phyloP scores from a whole-genome alignment of 2,888 invertebrate genomes.

The Pheosia tremula region DNA sequence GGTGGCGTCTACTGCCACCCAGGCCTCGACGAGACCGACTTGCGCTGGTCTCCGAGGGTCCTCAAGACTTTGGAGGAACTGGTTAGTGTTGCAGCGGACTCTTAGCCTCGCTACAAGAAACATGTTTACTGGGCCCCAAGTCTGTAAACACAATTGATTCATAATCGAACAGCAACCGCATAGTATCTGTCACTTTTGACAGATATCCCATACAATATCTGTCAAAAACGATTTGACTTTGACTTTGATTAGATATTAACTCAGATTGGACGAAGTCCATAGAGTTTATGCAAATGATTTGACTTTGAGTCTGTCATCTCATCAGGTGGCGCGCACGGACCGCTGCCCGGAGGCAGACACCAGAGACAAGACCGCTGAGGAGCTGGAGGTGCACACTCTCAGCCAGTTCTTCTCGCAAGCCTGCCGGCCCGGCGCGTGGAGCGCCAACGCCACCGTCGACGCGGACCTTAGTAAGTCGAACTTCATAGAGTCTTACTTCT shows the following conservation, averaged over 20 bases:
- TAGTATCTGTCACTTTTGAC: too few relatives aligned
- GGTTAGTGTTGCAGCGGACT: constrained; percentile 47
- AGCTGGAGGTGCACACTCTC: constrained; percentile 86
- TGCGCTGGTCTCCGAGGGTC: constrained; percentile 85
- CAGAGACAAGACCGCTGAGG: constrained; percentile 69
- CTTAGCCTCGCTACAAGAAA: too few relatives aligned
- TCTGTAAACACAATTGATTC: too few relatives aligned
- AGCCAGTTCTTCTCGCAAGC: constrained; percentile 86
- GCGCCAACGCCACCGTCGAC: constrained; percentile 80
- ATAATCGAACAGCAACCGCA: too few relatives aligned
- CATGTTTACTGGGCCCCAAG: too few relatives aligned
- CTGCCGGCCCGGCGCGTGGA: constrained; percentile 90
- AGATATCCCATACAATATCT: too few relatives aligned
- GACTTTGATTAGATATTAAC: too few relatives aligned
- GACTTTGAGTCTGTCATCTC: background rate
- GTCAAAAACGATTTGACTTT: too few relatives aligned
- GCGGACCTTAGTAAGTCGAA: constrained; percentile 82
- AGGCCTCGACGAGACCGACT: constrained; percentile 81
- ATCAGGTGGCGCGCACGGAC: constrained; percentile 68
- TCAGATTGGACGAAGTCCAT: too few relatives aligned
- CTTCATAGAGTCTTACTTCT: too few relatives aligned
- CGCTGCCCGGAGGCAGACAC: constrained; percentile 50
- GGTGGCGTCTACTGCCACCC: constrained; percentile 87
- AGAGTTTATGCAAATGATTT: background rate
- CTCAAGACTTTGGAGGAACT: constrained; percentile 85